These are phyloP conservation scores for Phyllostomus discolor DNA, from an alignment of 2,113 vertebrate genomes.

Conservation along the genomic window DNA sequence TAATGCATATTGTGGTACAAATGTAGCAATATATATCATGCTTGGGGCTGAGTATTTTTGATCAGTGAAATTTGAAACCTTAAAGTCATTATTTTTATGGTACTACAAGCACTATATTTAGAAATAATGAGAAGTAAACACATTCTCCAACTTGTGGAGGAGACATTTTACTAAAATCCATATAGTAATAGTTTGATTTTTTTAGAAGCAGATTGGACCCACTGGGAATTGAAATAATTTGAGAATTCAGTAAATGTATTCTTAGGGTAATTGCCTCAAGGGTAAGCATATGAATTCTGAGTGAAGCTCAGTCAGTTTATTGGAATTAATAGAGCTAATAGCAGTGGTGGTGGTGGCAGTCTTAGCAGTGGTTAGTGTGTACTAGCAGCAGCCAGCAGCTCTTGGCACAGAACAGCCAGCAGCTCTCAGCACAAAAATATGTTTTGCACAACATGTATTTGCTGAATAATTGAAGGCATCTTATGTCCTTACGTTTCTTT, in stretches of 20 bases:
- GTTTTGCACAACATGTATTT: not conserved
- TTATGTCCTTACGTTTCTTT: not conserved
- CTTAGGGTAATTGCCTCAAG: slow-evolving; percentile 1
- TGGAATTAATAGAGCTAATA: not conserved
- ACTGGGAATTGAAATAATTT: not conserved
- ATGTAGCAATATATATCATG: not conserved
- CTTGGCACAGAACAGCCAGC: not conserved
- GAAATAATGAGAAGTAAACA: not conserved
- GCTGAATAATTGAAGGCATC: not conserved
- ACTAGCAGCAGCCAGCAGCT: not conserved
- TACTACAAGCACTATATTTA: not conserved
- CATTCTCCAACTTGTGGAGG: not conserved
- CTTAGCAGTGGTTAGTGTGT: not conserved
- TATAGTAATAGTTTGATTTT: not conserved
- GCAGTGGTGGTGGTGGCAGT: not conserved
- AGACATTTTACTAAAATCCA: slow-evolving; percentile 31
- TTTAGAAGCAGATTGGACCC: not conserved
- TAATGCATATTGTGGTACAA: not conserved
- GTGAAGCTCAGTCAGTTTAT: not conserved
- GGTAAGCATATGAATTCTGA: not conserved
- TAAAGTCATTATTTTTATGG: slow-evolving; percentile 5
- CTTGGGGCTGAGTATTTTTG: not conserved
- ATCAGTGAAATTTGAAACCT: not conserved
- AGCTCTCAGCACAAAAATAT: not conserved
- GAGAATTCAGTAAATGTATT: not conserved